A percentile compares a stretch with the other conserved stretches of the same genome.
Conservation (phyloP, 2,113 vertebrate genomes). For the Xenus cinereus region DNA sequence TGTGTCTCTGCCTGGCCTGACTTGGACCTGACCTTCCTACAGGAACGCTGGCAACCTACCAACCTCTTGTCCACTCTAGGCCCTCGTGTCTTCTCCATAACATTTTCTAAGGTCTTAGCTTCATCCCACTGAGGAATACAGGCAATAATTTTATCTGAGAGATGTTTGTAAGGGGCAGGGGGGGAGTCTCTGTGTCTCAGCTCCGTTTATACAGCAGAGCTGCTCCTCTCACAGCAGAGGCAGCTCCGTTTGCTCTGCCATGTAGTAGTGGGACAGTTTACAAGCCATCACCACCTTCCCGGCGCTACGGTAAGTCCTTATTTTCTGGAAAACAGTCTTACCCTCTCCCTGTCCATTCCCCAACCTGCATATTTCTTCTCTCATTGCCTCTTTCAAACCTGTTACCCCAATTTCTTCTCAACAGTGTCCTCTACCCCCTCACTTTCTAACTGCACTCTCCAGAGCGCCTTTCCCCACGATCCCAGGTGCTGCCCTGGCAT, state of each 20-base stretch:
- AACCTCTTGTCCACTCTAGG: not conserved
- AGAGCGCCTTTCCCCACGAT: not conserved
- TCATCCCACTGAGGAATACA: not conserved
- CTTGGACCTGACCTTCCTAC: not conserved
- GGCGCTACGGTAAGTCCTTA: not conserved
- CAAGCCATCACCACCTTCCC: not conserved
- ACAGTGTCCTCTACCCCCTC: not conserved
- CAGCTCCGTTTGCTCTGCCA: not conserved
- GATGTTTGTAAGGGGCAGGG: not conserved
- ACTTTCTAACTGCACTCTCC: not conserved
- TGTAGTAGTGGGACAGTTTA: not conserved
- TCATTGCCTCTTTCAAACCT: not conserved
- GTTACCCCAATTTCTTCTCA: not conserved
- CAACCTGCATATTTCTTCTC: not conserved
- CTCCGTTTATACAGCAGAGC: not conserved
- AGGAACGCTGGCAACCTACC: not conserved
- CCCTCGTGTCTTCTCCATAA: not conserved
- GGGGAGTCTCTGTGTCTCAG: not conserved
- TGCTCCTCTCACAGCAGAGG: not conserved
- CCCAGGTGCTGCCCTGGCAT: not conserved
- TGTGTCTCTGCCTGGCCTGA: not conserved
- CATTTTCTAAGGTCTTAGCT: not conserved
- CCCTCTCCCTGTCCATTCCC: fast-evolving
- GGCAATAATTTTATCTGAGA: not conserved
- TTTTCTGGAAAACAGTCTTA: not conserved